Evolutionary conservation across 2,113 vertebrate species (phyloP).

Genomic region (Brachyistius frenatus): DNA sequence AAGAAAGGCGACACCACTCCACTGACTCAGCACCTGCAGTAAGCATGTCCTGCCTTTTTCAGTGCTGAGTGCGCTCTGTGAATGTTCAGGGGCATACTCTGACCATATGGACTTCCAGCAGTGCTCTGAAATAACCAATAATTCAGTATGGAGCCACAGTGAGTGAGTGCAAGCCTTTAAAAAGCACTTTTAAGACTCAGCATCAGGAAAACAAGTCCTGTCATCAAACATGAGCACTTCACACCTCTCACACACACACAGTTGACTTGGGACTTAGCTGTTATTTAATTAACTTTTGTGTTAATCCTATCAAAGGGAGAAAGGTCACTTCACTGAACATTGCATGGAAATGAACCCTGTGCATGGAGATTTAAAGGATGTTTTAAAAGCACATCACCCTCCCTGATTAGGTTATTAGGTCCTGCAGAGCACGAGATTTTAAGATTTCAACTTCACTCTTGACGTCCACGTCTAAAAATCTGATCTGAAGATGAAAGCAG

Average conservation of each 20-base stretch:
- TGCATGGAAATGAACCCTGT: slow-evolving; percentile 46
- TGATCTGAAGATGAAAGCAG: slow-evolving; percentile 35
- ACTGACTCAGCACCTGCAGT: slow-evolving; percentile 10
- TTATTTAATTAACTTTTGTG: slow-evolving; percentile 62
- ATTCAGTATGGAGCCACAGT: background rate
- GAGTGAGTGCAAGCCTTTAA: slow-evolving; percentile 16
- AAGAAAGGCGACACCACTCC: slow-evolving; percentile 28
- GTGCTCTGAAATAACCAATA: slow-evolving; percentile 27
- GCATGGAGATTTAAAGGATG: slow-evolving; percentile 19
- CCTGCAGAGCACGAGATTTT: slow-evolving; percentile 10
- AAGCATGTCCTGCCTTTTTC: slow-evolving; percentile 15
- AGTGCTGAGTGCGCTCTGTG: background rate
- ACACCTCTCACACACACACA: slow-evolving; percentile 20
- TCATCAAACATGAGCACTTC: slow-evolving; percentile 43
- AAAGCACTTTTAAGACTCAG: slow-evolving; percentile 3
- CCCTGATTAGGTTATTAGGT: slow-evolving; percentile 36
- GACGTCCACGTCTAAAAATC: background rate
- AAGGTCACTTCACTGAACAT: slow-evolving; percentile 40
- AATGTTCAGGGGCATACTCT: slow-evolving; percentile 15
- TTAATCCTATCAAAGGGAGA: slow-evolving; percentile 70
- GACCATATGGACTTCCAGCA: slow-evolving; percentile 33
- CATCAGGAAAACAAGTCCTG: slow-evolving; percentile 20
- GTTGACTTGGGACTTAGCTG: slow-evolving; percentile 31
- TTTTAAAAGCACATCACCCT: slow-evolving; percentile 36
- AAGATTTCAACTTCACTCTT: slow-evolving; percentile 21